Conservation (phyloP, 2,797 vertebrate genomes). For the Mus minutoides region DNA sequence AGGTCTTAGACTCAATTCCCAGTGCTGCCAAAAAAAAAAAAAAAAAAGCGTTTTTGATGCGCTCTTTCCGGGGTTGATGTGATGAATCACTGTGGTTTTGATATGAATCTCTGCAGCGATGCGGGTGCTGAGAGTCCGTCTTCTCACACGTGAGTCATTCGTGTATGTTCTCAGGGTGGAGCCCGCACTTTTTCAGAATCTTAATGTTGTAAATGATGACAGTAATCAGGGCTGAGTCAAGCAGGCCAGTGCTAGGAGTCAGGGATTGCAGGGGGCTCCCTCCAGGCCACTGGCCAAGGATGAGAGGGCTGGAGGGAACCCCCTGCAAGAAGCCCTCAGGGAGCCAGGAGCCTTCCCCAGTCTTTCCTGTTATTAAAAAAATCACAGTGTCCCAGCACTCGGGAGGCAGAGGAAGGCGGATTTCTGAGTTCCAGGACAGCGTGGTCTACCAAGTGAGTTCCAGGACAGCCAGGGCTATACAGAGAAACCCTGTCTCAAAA, state of each 20-base stretch:
- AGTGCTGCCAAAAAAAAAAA: not conserved
- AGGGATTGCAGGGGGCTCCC: not conserved
- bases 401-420: too few relatives aligned
- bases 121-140: not conserved
- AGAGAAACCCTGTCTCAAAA: too few relatives aligned
- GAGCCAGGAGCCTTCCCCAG: not conserved
- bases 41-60: not conserved
- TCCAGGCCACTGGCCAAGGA: not conserved
- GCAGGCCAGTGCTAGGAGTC: not conserved
- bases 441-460: too few relatives aligned
- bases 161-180: not conserved
- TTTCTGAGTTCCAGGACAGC: too few relatives aligned
- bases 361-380: not conserved
- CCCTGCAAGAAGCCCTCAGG: not conserved
- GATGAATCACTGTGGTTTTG: not conserved
- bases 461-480: too few relatives aligned
- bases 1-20: not conserved
- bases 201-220: not conserved
- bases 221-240: not conserved
- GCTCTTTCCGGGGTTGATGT: not conserved
- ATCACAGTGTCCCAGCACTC: too few relatives aligned
- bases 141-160: not conserved
- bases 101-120: slow-evolving; percentile 12
- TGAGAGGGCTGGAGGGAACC: not conserved
- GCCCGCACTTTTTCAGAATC: not conserved